Base-by-base conservation (phyloP, 2,113 vertebrate species). In the Leptosomus discolor region DNA sequence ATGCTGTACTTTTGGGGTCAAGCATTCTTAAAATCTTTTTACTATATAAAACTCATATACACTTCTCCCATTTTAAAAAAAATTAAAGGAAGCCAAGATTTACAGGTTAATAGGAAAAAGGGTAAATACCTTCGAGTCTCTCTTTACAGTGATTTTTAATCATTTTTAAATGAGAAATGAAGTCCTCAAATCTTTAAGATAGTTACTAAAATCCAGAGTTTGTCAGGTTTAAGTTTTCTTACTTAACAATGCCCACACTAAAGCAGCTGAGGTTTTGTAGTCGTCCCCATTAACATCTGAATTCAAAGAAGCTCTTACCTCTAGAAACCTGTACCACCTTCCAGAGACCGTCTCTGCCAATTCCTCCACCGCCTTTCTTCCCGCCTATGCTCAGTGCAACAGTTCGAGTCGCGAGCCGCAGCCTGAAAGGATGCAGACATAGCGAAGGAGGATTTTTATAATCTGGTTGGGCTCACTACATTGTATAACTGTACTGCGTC, bases 401-500 rank as follows among this genome's bases (percentile, higher is more conserved):
- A 53, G 58, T 5, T 6, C 3, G 30, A 45, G 67, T 5, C 15
- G 75, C 45, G 51, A 64, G 70, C 69, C 14, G 56, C 82, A 48
- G 95, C 78, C 63, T 64, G 32, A 34, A 85, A 45, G 89, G 51
- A 64, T 78, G 92, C 67, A 81, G 73, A 70, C 92, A 84, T 92
- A 17, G 53, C 53, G 39, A 57, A 45, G 94, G 56, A 96, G 95
- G 26, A 48, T 88, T 98, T 98, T 97, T 96, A 97, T 97, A 97
- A 88, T 48, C 86, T 51, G 82, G 85, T 89, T 19, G 53, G 69
- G 80, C 94, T 88, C 15, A 15, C 63, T 43, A 39, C 92, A 68
- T 97, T 98, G 98, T 98, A 53, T 97, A 98, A 98, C 96, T 29
- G 45, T 45, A 32, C 56, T 32, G 85, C 29, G 84, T 30, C 97